These are phyloP conservation scores for Clarias laeviceps DNA, from an alignment of 2,797 vertebrate species.

Conservation along the genomic window DNA sequence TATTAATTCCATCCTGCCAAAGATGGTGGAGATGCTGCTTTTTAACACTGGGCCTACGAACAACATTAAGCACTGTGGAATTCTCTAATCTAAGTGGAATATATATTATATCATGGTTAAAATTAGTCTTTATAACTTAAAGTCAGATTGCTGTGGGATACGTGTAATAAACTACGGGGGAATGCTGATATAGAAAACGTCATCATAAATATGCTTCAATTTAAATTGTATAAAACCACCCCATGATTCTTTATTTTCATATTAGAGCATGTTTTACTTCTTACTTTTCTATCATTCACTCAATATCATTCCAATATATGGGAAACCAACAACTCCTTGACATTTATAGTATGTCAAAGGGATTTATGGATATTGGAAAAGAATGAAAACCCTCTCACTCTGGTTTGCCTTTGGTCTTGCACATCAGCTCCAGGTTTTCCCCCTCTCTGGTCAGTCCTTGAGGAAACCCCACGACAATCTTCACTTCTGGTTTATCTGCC, in stretches of 20 bases:
- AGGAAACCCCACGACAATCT: conserved; percentile 90
- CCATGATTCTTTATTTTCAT: not conserved
- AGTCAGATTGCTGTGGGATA: not conserved
- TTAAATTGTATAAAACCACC: not conserved
- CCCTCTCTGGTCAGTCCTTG: conserved; percentile 94
- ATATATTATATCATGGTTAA: too few species aligned
- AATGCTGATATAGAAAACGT: not conserved
- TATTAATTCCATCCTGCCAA: conserved; percentile 5
- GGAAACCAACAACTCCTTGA: not conserved
- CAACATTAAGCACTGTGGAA: not conserved
- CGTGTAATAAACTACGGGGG: not conserved
- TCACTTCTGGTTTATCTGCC: conserved; percentile 97
- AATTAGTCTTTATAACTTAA: not conserved
- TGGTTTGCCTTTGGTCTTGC: conserved; percentile 91
- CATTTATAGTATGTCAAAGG: not conserved
- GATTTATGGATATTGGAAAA: not conserved
- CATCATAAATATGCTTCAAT: not conserved
- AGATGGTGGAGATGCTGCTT: conserved; percentile 9
- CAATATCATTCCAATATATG: not conserved
- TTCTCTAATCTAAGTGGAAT: not conserved
- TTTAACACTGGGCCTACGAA: not conserved
- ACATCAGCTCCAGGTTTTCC: conserved; percentile 90
- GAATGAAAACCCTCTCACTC: conserved; percentile 73
- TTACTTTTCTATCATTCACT: not conserved
- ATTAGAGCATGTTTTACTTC: not conserved